Evolutionary conservation across 1,140 invertebrate genomes (phyloP), one percentile per base, ranked within the genome.

Genomic region (Drosophila nasuta): DNA sequence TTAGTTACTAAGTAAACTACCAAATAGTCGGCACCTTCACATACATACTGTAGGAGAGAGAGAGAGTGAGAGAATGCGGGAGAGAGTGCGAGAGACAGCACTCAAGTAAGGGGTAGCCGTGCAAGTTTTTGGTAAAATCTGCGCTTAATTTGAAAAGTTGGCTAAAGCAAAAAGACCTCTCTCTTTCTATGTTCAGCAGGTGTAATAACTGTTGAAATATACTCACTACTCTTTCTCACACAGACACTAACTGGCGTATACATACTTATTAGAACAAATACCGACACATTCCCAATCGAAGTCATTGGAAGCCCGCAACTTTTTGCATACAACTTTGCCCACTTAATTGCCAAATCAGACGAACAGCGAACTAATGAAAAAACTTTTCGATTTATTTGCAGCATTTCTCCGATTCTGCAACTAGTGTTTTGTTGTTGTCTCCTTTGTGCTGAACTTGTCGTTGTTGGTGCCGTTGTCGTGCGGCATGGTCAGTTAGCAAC

Each of bases 101-200:
- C 15, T 11, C 65, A 63, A 43, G 49, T 35, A 25, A 45, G 57
- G 13, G 49, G 54, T 68, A 43, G 20, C 46, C 54, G 56, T 60
- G 48, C 56, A 76, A 76, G 74, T 76, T 76, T 76, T 72, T 30
- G 77, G n/a, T 69, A 74, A 85, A 89, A 85, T 81, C 85, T 89
- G 88, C 66, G 81, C 86, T 89, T 89, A 89, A 89, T 89, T 89
- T 89, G 85, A 89, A 89, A 89, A 89, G 81, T 89, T 89, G 77
- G 77, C 82, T 70, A 82, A 65, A 52, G 60, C 79, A 65, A 46
- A 43, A 76, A 45, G 56, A 57, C 41, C 67, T 69, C 67, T 69
- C 67, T 52, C 41, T 48, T n/a, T 33, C 54, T 45, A 64, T 69
- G 46, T 68, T 67, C 62, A 70, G 46, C 67, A 83, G 81, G 77